These are phyloP conservation scores for Listronotus oregonensis DNA, from an alignment of 1,140 invertebrate species.

Conservation along the genomic window DNA sequence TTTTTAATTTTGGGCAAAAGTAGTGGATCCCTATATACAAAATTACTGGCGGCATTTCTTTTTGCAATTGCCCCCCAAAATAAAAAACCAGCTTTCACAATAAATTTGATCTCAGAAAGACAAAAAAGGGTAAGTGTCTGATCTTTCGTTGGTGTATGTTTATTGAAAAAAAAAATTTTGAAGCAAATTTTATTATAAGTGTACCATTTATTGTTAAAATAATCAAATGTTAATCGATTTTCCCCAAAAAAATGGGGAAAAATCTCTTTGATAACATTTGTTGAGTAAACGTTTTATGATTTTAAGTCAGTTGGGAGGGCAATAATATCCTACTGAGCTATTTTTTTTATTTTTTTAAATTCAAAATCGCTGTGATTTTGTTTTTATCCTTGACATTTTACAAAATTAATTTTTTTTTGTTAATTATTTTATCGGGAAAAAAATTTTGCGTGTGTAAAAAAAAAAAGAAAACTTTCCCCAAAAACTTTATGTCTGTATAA, in stretches of 20 bases:
- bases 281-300: not conserved
- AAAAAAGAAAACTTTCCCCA: constrained; percentile 2
- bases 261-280: not conserved
- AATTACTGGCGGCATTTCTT: no score
- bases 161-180: no score
- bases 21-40: no score
- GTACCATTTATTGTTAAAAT: no score
- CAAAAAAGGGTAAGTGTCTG: no score
- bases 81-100: no score
- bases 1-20: no score
- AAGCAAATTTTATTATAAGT: no score
- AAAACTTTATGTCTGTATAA: constrained; percentile 12
- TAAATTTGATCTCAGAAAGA: no score
- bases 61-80: no score
- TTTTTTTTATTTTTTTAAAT: constrained; percentile 9
- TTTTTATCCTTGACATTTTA: constrained; percentile 16
- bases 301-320: not conserved
- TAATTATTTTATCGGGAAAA: constrained; percentile 15
- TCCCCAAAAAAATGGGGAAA: not conserved
- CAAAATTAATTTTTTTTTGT: constrained; percentile 1
- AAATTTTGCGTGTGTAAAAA: constrained; percentile 25
- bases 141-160: no score
- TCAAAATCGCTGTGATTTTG: constrained; percentile 34
- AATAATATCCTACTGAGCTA: not conserved
- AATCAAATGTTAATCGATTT: constrained; percentile 12